A percentile compares a stretch with the other conserved stretches of the same genome.
Conservation (phyloP, 2,113 vertebrate species). For the Menura novaehollandiae region DNA sequence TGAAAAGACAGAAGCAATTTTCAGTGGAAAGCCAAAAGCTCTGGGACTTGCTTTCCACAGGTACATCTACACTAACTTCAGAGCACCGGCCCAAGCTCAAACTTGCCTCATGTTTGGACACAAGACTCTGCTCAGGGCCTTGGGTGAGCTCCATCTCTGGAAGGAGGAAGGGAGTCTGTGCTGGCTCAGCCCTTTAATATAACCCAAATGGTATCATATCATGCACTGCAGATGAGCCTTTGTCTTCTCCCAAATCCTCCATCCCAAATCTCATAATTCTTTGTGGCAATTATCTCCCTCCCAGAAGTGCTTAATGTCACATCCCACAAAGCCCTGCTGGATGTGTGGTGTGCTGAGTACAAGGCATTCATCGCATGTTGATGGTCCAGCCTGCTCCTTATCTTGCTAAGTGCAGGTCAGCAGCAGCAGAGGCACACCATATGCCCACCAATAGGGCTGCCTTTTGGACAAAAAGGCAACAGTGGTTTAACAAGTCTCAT, state of each 20-base stretch:
- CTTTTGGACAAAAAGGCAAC: background rate
- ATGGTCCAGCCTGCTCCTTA: background rate
- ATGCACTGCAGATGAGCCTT: background rate
- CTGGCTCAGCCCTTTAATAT: background rate
- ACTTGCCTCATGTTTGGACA: constrained; percentile 42
- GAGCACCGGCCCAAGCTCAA: background rate
- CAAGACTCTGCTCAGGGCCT: constrained; percentile 8
- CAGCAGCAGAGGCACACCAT: background rate
- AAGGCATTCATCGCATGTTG: rapidly evolving
- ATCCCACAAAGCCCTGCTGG: background rate
- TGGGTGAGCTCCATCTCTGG: constrained; percentile 4
- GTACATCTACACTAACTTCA: background rate
- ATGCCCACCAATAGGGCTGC: background rate
- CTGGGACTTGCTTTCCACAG: background rate
- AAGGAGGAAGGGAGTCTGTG: background rate
- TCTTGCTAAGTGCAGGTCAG: background rate
- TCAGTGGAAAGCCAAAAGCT: background rate
- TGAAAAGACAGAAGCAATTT: background rate
- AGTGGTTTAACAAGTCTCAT: background rate
- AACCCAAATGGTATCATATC: background rate
- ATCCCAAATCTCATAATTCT: background rate
- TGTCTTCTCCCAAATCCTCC: background rate
- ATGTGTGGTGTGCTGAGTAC: background rate
- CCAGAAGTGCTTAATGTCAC: background rate
- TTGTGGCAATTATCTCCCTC: background rate